Conservation (phyloP, 2,888 invertebrate species). For the Lithodes maja region DNA sequence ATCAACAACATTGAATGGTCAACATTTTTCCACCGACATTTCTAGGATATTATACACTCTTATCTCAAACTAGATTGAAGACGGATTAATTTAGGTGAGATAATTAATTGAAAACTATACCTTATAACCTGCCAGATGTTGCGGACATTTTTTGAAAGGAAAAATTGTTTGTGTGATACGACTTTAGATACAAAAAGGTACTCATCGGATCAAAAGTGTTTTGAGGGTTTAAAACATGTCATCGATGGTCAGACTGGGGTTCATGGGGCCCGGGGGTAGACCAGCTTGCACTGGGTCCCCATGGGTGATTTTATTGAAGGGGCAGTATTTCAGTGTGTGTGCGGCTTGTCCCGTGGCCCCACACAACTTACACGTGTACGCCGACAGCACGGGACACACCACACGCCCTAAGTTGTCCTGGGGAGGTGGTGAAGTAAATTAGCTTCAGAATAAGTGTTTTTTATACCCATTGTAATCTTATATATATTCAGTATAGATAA, state of each 20-base stretch:
- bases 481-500: neutral
- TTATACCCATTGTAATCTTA: neutral
- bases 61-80: too few species aligned
- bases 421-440: neutral
- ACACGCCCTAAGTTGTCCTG: constrained; percentile 79
- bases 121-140: too few species aligned
- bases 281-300: constrained; percentile 62
- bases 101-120: too few species aligned
- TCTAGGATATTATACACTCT: too few species aligned
- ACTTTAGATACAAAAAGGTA: too few species aligned
- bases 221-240: neutral
- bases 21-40: too few species aligned
- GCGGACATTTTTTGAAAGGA: too few species aligned
- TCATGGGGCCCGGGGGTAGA: constrained; percentile 45
- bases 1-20: too few species aligned
- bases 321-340: constrained; percentile 86
- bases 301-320: constrained; percentile 66
- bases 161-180: too few species aligned
- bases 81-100: too few species aligned
- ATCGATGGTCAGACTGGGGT: neutral
- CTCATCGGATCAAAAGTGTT: too few species aligned
- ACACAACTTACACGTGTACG: constrained; percentile 83
- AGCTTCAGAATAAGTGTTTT: neutral
- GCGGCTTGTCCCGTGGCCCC: constrained; percentile 82
- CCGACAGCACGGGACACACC: constrained; percentile 83